Percentiles rank a stretch among this genome's conserved stretches.
phyloP scores from a whole-genome alignment of 2,888 invertebrate species.

The Hofmannophila pseudospretella region DNA sequence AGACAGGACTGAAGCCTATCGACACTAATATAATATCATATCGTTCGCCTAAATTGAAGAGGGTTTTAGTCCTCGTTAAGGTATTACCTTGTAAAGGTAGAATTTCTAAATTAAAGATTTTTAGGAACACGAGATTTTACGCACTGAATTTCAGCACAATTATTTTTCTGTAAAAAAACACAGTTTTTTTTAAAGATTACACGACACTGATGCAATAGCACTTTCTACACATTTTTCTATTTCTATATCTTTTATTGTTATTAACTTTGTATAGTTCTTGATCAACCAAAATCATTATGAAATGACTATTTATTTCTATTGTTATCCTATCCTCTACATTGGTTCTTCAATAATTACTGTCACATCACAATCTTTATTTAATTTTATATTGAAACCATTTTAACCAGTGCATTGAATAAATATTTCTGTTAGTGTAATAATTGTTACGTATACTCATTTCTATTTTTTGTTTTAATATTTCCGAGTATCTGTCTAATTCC shows the following conservation, averaged over 20 bases:
- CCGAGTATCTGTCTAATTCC: too few relatives aligned
- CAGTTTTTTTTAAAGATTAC: neutral
- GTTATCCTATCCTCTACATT: too few relatives aligned
- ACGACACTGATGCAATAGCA: conserved; percentile 6
- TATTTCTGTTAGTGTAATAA: too few relatives aligned
- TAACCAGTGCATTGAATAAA: too few relatives aligned
- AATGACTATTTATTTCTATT: conserved; percentile 15
- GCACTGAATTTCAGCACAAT: conserved; percentile 1
- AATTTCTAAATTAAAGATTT: conserved; percentile 12
- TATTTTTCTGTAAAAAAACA: conserved; percentile 3
- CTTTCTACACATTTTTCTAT: conserved; percentile 17
- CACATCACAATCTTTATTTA: too few relatives aligned
- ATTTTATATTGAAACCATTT: too few relatives aligned
- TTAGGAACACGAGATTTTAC: conserved; percentile 12
- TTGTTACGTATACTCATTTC: too few relatives aligned
- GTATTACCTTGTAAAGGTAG: conserved; percentile 34
- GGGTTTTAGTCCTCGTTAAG: conserved; percentile 53
- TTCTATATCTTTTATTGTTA: conserved; percentile 10
- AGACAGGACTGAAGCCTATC: conserved; percentile 39
- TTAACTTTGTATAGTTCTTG: conserved; percentile 12
- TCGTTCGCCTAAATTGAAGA: conserved; percentile 43
- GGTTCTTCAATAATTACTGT: too few relatives aligned
- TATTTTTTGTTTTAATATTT: too few relatives aligned
- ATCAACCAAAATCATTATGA: conserved; percentile 17
- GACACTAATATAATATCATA: conserved; percentile 35